Evolutionary conservation across 1,140 invertebrate genomes (phyloP).

Genomic region (Akabosia matsudoensis): DNA sequence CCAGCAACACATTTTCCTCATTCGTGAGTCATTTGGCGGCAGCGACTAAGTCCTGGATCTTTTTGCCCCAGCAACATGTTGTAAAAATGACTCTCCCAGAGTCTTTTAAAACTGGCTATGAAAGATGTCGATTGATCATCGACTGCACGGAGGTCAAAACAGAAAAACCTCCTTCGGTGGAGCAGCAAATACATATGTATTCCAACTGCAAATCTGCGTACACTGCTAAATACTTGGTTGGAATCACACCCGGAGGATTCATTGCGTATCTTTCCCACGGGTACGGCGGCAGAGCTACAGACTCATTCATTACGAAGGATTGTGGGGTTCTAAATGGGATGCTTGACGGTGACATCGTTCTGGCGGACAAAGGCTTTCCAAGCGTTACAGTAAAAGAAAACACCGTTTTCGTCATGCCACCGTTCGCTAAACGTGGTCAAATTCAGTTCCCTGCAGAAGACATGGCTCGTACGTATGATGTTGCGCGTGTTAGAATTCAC

Average conservation of each 20-base stretch:
- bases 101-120: background rate
- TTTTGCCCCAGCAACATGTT: background rate
- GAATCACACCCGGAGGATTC: background rate
- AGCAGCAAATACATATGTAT: background rate
- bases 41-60: background rate
- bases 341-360: background rate
- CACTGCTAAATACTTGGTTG: background rate
- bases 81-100: background rate
- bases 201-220: background rate
- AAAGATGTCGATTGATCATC: background rate
- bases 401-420: constrained; percentile 48
- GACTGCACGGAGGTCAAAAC: background rate
- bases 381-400: background rate
- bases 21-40: background rate
- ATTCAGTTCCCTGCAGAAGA: constrained; percentile 46
- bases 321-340: background rate
- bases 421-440: constrained; percentile 45
- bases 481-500: constrained; percentile 50
- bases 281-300: background rate
- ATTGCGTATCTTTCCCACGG: background rate
- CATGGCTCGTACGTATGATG: constrained; percentile 47
- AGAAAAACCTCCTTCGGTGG: background rate
- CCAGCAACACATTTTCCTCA: background rate
- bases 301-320: background rate
- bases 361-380: background rate